phyloP scores from a whole-genome alignment of 2,888 invertebrate species.

The Mesoligia furuncula region DNA sequence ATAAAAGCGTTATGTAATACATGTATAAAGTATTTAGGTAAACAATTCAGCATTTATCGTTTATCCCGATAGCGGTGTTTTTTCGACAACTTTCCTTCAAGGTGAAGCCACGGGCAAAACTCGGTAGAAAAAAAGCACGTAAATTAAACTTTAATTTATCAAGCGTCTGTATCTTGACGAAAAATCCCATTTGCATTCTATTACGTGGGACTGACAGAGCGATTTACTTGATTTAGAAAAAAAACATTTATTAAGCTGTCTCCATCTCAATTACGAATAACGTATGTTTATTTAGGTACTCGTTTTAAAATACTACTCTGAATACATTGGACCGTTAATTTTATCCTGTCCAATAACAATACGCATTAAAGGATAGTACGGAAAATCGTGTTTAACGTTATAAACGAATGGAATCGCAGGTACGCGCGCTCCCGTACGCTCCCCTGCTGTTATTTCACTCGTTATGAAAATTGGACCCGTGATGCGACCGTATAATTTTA shows the following conservation, averaged over 20 bases:
- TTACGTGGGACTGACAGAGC: conserved; percentile 72
- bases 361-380: conserved; percentile 56
- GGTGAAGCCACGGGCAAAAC: conserved; percentile 42
- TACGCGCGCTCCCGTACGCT: conserved; percentile 41
- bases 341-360: conserved; percentile 61
- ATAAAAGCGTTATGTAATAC: too few relatives aligned
- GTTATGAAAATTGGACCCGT: conserved; percentile 76
- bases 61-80: conserved; percentile 39
- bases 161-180: conserved; percentile 65
- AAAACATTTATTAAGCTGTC: conserved; percentile 68
- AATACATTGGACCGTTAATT: conserved; percentile 59
- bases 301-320: conserved; percentile 51
- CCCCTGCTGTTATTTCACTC: conserved; percentile 73
- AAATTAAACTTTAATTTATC: conserved; percentile 67
- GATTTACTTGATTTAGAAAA: conserved; percentile 69
- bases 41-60: conserved; percentile 29
- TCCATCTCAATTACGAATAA: conserved; percentile 54
- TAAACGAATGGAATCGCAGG: conserved; percentile 59
- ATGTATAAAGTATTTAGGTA: conserved; percentile 8
- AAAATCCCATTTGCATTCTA: conserved; percentile 73
- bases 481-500: conserved; percentile 74
- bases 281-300: conserved; percentile 51
- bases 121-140: conserved; percentile 49
- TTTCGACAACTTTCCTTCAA: conserved; percentile 50
- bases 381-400: conserved; percentile 60